phyloP scores from a whole-genome alignment of 2,113 vertebrate genomes.

The human (Homo sapiens) region GRCh38 chr5:90126001-90126500 shows the following conservation, averaged over 20 bases:
- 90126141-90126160: neutral
- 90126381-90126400: neutral
- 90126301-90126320: neutral
- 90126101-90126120: neutral
- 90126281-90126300: conserved; percentile 18
- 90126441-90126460: conserved; percentile 40
- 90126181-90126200: neutral
- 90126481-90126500: neutral
- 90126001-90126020: neutral
- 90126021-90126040: neutral
- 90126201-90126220: conserved; percentile 25
- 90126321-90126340: neutral
- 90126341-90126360: neutral
- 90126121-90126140: neutral
- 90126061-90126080: neutral
- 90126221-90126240: neutral
- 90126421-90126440: conserved; percentile 1
- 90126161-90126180: neutral
- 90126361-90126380: neutral
- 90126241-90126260: neutral
- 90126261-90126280: conserved; percentile 18
- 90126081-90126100: neutral
- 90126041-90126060: neutral
- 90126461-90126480: conserved; percentile 35
- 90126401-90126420: neutral